These are phyloP conservation scores for Platycheirus rosarum DNA, from an alignment of 2,888 invertebrate species.

Conservation along the genomic window DNA sequence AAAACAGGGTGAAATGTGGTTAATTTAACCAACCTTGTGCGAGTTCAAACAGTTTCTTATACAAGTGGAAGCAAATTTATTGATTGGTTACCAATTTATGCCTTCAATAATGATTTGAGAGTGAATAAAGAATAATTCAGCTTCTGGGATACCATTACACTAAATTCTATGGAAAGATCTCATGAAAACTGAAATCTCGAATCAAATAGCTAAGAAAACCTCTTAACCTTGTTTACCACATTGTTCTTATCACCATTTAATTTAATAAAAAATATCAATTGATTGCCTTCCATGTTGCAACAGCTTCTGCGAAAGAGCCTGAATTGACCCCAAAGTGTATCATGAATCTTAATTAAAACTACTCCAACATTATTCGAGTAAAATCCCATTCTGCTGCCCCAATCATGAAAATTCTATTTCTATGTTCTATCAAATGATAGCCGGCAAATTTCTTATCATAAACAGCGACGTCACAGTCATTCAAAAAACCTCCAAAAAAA, in stretches of 20 bases:
- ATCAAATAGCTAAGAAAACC: slow-evolving; percentile 1
- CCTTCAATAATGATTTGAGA: too few species aligned
- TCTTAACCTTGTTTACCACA: background rate
- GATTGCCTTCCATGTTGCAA: background rate
- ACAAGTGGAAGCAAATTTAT: too few species aligned
- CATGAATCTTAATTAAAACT: background rate
- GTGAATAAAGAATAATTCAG: too few species aligned
- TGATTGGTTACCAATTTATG: too few species aligned
- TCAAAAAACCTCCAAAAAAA: slow-evolving; percentile 42
- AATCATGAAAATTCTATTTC: slow-evolving; percentile 17
- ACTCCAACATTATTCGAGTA: background rate
- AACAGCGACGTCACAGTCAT: too few species aligned
- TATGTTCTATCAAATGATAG: slow-evolving; percentile 33
- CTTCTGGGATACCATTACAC: too few species aligned
- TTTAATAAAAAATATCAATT: slow-evolving; percentile 9
- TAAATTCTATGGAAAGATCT: too few species aligned
- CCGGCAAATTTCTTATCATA: slow-evolving; percentile 39
- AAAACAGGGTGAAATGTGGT: too few species aligned
- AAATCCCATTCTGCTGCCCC: slow-evolving; percentile 1
- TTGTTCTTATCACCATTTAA: slow-evolving; percentile 20
- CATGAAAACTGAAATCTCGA: too few species aligned
- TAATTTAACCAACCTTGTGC: too few species aligned
- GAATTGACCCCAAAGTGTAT: slow-evolving; percentile 20
- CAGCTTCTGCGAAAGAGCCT: background rate
- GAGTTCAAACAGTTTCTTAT: too few species aligned